Conservation (phyloP, 2,888 invertebrate species). For the Andrena chrysosceles region DNA sequence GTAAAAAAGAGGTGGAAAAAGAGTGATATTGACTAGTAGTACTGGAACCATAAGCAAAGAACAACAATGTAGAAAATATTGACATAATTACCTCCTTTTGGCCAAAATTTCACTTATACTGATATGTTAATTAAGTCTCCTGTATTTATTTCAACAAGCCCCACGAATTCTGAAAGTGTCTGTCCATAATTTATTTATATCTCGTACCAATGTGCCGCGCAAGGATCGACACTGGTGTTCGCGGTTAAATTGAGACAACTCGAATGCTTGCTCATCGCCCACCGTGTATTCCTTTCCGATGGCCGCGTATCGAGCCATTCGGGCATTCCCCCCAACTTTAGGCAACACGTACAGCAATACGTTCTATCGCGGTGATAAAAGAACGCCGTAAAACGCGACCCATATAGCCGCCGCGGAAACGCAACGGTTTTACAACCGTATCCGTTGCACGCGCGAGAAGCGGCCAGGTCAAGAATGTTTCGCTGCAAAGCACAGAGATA, state of each 20-base stretch:
- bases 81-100: too few relatives aligned
- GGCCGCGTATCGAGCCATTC: background rate
- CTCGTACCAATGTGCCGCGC: background rate
- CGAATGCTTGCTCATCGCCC: background rate
- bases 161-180: too few relatives aligned
- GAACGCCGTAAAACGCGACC: slow-evolving; percentile 44
- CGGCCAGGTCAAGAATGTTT: slow-evolving; percentile 23
- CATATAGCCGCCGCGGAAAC: slow-evolving; percentile 17
- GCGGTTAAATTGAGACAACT: slow-evolving; percentile 25
- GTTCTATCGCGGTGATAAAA: slow-evolving; percentile 52
- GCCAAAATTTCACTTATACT: too few relatives aligned
- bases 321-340: slow-evolving; percentile 4
- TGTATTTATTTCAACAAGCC: too few relatives aligned
- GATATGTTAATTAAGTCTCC: too few relatives aligned
- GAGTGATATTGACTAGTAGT: too few relatives aligned
- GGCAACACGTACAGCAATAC: slow-evolving; percentile 41
- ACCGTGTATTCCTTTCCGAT: slow-evolving; percentile 9
- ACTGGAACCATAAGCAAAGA: too few relatives aligned
- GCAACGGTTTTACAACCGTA: slow-evolving; percentile 46
- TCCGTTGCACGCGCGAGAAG: slow-evolving; percentile 2
- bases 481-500: slow-evolving; percentile 8
- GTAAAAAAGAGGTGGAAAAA: too few relatives aligned
- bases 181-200: background rate
- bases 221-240: background rate
- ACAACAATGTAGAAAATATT: too few relatives aligned